Evolutionary conservation across 2,888 invertebrate genomes (phyloP).

Genomic region (Agrochola macilenta): DNA sequence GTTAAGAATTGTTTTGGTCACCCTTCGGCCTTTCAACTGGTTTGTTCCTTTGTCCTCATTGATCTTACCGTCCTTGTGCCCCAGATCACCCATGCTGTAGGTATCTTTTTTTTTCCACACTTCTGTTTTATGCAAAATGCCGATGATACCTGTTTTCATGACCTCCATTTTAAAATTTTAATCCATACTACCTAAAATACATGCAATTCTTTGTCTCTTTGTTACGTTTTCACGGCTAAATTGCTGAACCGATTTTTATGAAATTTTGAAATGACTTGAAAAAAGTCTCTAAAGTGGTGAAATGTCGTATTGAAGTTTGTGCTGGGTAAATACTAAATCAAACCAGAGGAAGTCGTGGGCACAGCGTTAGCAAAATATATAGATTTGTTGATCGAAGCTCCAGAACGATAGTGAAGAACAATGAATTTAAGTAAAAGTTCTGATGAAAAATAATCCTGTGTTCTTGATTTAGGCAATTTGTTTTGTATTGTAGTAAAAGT

Average conservation of each 20-base stretch:
- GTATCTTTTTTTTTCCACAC: not conserved
- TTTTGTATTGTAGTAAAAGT: not conserved
- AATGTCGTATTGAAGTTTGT: not conserved
- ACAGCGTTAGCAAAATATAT: not conserved
- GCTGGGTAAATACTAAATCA: not conserved
- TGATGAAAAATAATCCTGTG: not conserved
- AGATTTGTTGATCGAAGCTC: not conserved
- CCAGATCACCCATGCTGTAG: not conserved
- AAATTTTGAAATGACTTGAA: not conserved
- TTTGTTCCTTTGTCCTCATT: not conserved
- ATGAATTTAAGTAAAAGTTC: not conserved
- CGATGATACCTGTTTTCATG: constrained; percentile 9
- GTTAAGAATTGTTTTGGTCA: not conserved
- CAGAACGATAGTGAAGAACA: too few species aligned
- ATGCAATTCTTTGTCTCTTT: not conserved
- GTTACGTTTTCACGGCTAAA: not conserved
- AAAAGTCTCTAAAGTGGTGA: too few species aligned
- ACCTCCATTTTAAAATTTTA: not conserved
- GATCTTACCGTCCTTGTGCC: not conserved
- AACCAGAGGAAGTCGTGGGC: not conserved
- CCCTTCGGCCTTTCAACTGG: not conserved
- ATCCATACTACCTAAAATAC: not conserved
- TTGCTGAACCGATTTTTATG: not conserved
- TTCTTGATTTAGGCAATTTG: not conserved
- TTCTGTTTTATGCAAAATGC: constrained; percentile 8